Percentiles rank a stretch among this genome's conserved stretches.
Evolutionary conservation across 2,797 vertebrate genomes (phyloP).

Genomic region (Clarias laeviceps): DNA sequence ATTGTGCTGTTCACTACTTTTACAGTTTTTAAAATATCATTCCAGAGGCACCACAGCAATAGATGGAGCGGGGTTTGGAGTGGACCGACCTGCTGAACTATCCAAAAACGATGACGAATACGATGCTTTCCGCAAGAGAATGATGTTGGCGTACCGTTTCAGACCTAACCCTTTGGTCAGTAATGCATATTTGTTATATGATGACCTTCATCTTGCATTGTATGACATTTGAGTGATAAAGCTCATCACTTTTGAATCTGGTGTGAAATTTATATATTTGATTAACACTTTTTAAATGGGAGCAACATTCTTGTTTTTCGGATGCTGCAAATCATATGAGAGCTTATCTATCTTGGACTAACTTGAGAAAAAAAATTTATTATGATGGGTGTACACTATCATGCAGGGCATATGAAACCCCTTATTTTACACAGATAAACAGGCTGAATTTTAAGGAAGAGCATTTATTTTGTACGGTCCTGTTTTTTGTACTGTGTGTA

Average conservation of each 20-base stretch:
- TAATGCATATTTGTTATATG: background rate
- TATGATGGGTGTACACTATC: background rate
- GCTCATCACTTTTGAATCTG: background rate
- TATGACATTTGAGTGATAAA: background rate
- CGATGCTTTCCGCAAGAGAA: slow-evolving; percentile 94
- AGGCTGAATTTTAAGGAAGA: background rate
- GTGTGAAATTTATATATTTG: background rate
- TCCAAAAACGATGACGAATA: slow-evolving; percentile 90
- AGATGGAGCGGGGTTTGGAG: slow-evolving; percentile 90
- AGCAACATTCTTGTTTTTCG: too few species aligned
- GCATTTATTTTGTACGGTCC: background rate
- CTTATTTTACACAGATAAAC: background rate
- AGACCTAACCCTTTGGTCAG: slow-evolving; percentile 93
- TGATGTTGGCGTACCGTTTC: slow-evolving; percentile 98
- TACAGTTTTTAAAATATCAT: background rate
- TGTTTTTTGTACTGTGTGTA: background rate
- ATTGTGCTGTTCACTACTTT: background rate
- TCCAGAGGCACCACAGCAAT: slow-evolving; percentile 83
- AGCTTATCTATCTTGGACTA: too few species aligned
- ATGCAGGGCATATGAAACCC: background rate
- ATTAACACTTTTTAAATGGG: too few species aligned
- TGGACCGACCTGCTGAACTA: slow-evolving; percentile 90
- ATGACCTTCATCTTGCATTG: background rate
- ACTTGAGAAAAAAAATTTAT: background rate
- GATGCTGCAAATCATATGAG: too few species aligned